A percentile compares a stretch with the other conserved stretches of the same genome.
Evolutionary conservation across 2,888 invertebrate genomes (phyloP).

Genomic region (Dryocosmus kuriphilus): DNA sequence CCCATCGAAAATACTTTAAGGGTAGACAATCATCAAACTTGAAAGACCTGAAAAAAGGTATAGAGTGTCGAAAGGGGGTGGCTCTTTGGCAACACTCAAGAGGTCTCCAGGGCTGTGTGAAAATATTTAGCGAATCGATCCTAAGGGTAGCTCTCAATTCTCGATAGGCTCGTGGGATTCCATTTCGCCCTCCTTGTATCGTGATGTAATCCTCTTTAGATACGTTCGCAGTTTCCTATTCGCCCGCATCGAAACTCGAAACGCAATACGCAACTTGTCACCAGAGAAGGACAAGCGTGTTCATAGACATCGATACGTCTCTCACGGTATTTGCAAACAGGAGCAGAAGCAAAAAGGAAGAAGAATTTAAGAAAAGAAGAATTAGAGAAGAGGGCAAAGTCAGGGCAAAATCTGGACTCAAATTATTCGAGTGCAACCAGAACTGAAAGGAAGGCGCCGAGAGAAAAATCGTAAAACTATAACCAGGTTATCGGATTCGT

Average conservation of each 20-base stretch:
- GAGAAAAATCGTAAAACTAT: conserved; percentile 49
- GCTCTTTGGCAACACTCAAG: background rate
- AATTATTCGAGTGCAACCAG: conserved; percentile 20
- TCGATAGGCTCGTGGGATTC: conserved; percentile 36
- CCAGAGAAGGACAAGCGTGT: conserved; percentile 9
- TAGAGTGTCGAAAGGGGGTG: background rate
- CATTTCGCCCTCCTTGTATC: conserved; percentile 31
- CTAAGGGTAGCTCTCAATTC: conserved; percentile 28
- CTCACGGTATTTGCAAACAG: conserved; percentile 41
- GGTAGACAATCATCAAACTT: conserved; percentile 1
- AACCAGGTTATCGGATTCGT: conserved; percentile 52
- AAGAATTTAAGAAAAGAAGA: conserved; percentile 39
- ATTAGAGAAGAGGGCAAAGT: conserved; percentile 2
- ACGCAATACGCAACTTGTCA: conserved; percentile 28
- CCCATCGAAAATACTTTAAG: background rate
- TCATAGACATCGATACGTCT: conserved; percentile 6
- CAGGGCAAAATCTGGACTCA: conserved; percentile 42
- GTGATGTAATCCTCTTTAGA: conserved; percentile 36
- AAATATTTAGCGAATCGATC: conserved; percentile 37
- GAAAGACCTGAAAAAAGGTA: conserved; percentile 14
- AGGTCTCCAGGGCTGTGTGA: conserved; percentile 32
- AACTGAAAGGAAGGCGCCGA: conserved; percentile 17
- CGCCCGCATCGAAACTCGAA: conserved; percentile 38
- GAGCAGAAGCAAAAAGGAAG: conserved; percentile 43
- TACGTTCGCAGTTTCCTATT: conserved; percentile 33